These are phyloP conservation scores for Bombylius discolor DNA, from an alignment of 2,888 invertebrate genomes.

Conservation along the genomic window DNA sequence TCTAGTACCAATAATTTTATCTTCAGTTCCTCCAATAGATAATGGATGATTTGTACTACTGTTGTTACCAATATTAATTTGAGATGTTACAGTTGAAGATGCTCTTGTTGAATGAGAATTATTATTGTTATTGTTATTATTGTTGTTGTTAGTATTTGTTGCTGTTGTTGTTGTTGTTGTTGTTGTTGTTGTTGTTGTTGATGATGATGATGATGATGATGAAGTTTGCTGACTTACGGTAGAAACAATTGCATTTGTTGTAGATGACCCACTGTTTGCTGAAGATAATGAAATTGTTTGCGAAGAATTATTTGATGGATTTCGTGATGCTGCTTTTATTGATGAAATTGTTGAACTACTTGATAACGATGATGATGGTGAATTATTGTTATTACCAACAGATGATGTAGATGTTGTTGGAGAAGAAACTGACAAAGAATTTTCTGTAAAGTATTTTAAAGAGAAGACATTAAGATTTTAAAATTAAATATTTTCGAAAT, in stretches of 20 bases:
- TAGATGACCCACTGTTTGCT: too few relatives aligned
- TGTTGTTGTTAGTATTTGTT: too few relatives aligned
- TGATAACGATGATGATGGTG: neutral
- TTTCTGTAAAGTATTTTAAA: neutral
- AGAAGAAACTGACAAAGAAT: constrained; percentile 6
- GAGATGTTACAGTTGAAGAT: constrained; percentile 17
- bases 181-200: constrained; percentile 11
- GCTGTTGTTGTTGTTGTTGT: constrained; percentile 10
- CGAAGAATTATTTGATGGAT: too few relatives aligned
- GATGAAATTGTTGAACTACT: neutral
- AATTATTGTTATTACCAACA: neutral
- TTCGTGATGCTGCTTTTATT: too few relatives aligned
- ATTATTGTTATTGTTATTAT: constrained; percentile 1
- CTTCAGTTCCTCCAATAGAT: constrained; percentile 21
- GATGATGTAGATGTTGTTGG: constrained; percentile 14
- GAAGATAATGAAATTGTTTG: too few relatives aligned
- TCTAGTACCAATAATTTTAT: constrained; percentile 41
- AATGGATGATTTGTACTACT: constrained; percentile 7
- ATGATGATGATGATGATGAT: constrained; percentile 14
- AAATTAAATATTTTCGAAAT: too few relatives aligned
- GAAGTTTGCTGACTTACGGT: constrained; percentile 14
- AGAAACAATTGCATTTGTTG: too few relatives aligned
- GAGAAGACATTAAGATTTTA: too few relatives aligned
- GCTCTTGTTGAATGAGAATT: constrained; percentile 1
- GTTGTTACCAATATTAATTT: constrained; percentile 4